phyloP scores from a whole-genome alignment of 1,140 invertebrate species.

The Megalonaias nervosa region DNA sequence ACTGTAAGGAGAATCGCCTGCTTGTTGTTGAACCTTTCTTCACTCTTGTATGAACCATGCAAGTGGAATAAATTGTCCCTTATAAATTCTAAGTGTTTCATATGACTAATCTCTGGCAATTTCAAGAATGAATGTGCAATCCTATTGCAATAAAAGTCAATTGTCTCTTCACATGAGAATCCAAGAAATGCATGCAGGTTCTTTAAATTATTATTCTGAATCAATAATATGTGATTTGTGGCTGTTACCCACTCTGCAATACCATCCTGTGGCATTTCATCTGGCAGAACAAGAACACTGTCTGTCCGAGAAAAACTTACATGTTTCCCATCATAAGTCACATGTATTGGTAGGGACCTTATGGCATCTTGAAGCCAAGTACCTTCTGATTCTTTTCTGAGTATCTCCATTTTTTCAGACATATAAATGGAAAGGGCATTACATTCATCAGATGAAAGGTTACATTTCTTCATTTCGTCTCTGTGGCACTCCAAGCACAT shows the following conservation, averaged over 20 bases:
- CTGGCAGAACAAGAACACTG: not conserved
- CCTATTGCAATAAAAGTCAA: not conserved
- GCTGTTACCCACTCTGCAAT: conserved; percentile 2
- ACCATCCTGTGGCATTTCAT: conserved; percentile 12
- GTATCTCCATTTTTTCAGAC: not conserved
- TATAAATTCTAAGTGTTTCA: conserved; percentile 5
- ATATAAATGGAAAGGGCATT: not conserved
- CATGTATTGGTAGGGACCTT: conserved; percentile 12
- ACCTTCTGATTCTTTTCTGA: not conserved
- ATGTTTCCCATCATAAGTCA: not conserved
- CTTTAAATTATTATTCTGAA: not conserved
- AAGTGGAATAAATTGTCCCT: not conserved
- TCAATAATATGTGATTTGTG: not conserved
- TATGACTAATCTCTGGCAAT: not conserved
- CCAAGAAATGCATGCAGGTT: conserved; percentile 3
- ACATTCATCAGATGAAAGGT: not conserved
- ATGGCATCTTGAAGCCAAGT: not conserved
- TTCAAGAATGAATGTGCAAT: not conserved
- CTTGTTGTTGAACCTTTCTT: not conserved
- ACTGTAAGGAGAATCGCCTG: not conserved
- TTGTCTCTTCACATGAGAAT: not conserved
- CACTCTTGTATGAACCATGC: not conserved
- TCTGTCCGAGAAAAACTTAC: not conserved
- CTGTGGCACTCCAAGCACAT: not conserved
- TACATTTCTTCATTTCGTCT: not conserved